phyloP scores from a whole-genome alignment of 2,888 invertebrate genomes.

The Agrotis puta region DNA sequence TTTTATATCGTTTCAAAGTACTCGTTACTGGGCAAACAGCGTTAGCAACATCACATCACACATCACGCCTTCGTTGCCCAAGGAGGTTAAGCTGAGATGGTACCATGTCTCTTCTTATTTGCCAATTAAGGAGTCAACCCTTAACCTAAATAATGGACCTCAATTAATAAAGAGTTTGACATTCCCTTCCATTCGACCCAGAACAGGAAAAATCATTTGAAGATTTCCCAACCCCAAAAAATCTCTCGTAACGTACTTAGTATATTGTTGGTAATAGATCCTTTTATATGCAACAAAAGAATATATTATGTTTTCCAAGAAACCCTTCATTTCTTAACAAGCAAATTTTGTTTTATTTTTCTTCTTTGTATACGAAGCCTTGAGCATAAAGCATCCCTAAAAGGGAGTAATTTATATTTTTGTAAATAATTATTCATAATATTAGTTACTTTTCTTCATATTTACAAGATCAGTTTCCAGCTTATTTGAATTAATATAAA shows the following conservation, averaged over 20 bases:
- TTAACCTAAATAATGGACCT: too few relatives aligned
- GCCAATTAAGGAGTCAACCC: too few relatives aligned
- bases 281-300: background rate
- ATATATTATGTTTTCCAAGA: background rate
- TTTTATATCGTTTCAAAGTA: slow-evolving; percentile 26
- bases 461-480: background rate
- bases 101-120: too few relatives aligned
- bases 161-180: too few relatives aligned
- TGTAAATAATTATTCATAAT: background rate
- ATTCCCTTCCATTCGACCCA: too few relatives aligned
- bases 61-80: too few relatives aligned
- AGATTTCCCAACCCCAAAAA: too few relatives aligned
- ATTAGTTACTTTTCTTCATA: background rate
- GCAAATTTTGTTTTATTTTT: background rate
- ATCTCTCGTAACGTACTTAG: too few relatives aligned
- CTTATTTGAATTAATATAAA: background rate
- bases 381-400: background rate
- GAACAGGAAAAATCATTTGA: too few relatives aligned
- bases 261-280: background rate
- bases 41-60: too few relatives aligned
- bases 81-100: too few relatives aligned
- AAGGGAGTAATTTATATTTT: background rate
- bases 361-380: background rate
- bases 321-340: slow-evolving; percentile 4
- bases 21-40: background rate